Evolutionary conservation across 1,140 invertebrate species (phyloP).

Genomic region (Monomorium pharaonis): DNA sequence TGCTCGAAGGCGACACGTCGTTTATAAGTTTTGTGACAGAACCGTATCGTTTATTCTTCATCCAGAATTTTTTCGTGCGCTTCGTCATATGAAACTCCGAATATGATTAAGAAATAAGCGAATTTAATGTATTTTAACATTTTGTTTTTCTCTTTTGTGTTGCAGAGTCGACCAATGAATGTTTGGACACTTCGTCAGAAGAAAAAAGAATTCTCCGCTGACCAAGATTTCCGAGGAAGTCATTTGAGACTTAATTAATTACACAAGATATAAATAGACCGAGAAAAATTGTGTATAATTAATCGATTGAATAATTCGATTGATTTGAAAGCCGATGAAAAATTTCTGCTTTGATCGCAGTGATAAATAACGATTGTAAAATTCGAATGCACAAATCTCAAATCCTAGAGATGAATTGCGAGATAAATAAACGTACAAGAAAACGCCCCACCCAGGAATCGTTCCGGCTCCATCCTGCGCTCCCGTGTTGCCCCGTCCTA

Average conservation of each 20-base stretch:
- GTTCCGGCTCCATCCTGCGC: conserved; percentile 45
- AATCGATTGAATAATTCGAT: background rate
- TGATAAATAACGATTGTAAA: background rate
- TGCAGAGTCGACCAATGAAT: background rate
- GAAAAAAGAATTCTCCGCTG: background rate
- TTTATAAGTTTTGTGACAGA: conserved; percentile 38
- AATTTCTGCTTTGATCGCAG: background rate
- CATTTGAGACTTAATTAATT: background rate
- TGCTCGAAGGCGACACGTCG: conserved; percentile 24
- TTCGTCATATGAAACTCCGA: background rate
- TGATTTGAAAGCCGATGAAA: background rate
- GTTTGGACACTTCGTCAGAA: background rate
- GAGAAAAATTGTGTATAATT: no score
- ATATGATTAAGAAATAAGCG: background rate
- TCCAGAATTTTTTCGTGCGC: background rate
- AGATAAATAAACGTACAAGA: conserved; percentile 51
- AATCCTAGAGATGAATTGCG: conserved; percentile 1
- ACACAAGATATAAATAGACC: background rate
- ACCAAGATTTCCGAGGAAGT: background rate
- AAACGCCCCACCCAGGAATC: conserved; percentile 38
- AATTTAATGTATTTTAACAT: background rate
- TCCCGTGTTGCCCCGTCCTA: conserved; percentile 39
- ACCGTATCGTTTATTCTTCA: conserved; percentile 12
- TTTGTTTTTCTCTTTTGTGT: background rate
- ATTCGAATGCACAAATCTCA: background rate